Conservation (phyloP, 2,797 vertebrate species). For the Linurgus olivaceus region DNA sequence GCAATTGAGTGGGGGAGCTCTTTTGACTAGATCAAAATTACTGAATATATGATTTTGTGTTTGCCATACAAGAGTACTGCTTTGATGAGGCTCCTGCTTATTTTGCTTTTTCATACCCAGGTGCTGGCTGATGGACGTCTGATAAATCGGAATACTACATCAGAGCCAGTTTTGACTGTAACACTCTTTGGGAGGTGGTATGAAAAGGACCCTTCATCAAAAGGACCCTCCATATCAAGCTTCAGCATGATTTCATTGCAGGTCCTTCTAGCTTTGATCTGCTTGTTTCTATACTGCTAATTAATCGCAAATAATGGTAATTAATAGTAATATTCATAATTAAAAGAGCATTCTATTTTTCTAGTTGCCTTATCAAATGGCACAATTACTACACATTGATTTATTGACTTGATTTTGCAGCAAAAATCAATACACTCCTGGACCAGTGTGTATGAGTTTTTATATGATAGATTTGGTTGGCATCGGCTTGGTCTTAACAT, state of each 20-base stretch:
- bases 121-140: constrained; percentile 61
- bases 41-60: neutral
- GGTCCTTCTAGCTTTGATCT: neutral
- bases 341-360: neutral
- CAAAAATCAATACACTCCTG: neutral
- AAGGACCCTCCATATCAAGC: neutral
- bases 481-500: neutral
- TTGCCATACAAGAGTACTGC: neutral
- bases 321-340: neutral
- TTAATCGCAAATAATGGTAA: neutral
- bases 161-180: constrained; percentile 63
- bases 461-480: neutral
- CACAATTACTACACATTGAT: neutral
- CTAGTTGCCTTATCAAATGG: neutral
- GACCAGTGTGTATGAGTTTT: neutral
- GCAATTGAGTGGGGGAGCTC: neutral
- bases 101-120: constrained; percentile 37
- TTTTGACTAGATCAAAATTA: neutral
- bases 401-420: neutral
- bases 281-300: neutral
- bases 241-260: neutral
- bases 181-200: constrained; percentile 70
- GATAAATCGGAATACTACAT: constrained; percentile 8
- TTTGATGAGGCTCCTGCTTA: neutral
- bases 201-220: constrained; percentile 28